Conservation (phyloP, 2,797 vertebrate genomes). For the Galagoides demidoff region DNA sequence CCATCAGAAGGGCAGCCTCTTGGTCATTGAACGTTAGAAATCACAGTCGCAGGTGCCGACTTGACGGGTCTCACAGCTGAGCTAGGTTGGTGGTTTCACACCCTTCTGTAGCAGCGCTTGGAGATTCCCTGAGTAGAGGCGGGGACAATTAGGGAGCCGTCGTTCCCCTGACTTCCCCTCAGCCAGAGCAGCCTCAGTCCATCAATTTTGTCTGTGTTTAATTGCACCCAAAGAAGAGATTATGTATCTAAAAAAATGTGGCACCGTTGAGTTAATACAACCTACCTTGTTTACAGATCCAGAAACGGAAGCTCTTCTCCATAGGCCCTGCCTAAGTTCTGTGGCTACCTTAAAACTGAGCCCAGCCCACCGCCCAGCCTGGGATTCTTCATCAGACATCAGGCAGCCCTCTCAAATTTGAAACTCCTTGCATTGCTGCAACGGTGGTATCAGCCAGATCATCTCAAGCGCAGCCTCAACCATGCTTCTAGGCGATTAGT, state of each 20-base stretch:
- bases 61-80: not conserved
- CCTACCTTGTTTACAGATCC: not conserved
- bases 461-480: not conserved
- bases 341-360: not conserved
- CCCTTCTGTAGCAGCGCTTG: rapidly evolving
- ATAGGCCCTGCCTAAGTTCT: not conserved
- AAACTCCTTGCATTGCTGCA: not conserved
- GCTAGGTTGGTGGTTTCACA: rapidly evolving
- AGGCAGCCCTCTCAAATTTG: not conserved
- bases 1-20: not conserved
- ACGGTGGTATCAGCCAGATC: not conserved
- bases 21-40: rapidly evolving
- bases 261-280: rapidly evolving
- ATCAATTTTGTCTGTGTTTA: not conserved
- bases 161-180: rapidly evolving
- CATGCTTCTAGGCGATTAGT: not conserved
- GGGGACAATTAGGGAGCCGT: not conserved
- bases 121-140: rapidly evolving
- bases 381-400: not conserved
- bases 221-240: not conserved
- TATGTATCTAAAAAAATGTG: rapidly evolving
- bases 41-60: not conserved
- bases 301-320: not conserved
- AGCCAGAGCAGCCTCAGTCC: not conserved
- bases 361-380: not conserved